Base-by-base conservation (phyloP, 2,888 invertebrate species). In the Cistogaster globosa region DNA sequence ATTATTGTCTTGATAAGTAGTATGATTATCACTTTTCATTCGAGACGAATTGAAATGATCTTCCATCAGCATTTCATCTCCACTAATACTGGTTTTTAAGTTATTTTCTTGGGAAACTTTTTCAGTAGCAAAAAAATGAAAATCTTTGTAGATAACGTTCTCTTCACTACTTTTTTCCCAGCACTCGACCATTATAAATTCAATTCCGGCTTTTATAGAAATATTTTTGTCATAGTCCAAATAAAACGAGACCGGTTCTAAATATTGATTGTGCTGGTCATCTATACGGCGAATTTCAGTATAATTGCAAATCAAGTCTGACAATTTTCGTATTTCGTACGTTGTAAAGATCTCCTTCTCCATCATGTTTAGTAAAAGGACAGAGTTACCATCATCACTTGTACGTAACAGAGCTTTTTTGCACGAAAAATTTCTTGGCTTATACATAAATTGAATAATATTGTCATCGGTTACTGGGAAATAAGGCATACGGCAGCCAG, bases 181-280 rank as follows among this genome's bases (percentile, higher is more conserved):
- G 90, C 97, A 97, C 26, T 93, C 93, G 4, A 97, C 95, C 91
- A 93, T 94, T 12, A 96, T 93, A 90, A 96, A 97, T 91, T 97
- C 97, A 22, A 88, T 68, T 32, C 88, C 83, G 4, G 78, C 58
- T 92, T 88, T 92, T 90, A 84, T 85, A 14, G 84, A 53, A 20
- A 87, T 69, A 60, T 80, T 88, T 67, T 86, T 53, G 22, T 87
- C 85, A 18, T 87, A 69, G n/a, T 86, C 86, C 77, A 90, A 84
- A 38, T 88, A 87, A 11, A 91, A 88, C 8, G 87, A 80, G 0
- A 88, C 86, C 1, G 74, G 60, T 0, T 85, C 67, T 38, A 86
- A 32, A 65, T 89, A 90, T 1, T 84, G 84, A 82, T 91, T 92
- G 36, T 75, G 77, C 0, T 75, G 81, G 62, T 93, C 92, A 14